Conservation (phyloP, 2,113 vertebrate species). For the Carettochelys insculpta region DNA sequence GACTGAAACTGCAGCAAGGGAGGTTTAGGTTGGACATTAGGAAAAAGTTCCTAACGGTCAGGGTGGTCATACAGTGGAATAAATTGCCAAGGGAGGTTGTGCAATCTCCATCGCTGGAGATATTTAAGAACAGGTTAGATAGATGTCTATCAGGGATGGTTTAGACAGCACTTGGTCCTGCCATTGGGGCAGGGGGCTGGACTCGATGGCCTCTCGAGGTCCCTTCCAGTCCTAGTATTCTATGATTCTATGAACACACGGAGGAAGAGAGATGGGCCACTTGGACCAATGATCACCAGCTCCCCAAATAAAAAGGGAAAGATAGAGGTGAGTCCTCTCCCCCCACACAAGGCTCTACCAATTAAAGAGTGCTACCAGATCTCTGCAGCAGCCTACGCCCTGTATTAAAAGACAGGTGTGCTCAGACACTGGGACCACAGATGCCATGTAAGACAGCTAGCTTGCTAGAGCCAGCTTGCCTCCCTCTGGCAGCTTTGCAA, state of each 20-base stretch:
- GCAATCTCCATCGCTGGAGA: too few relatives aligned
- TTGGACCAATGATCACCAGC: background rate
- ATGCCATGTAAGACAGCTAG: background rate
- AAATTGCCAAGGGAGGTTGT: too few relatives aligned
- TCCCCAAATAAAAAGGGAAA: background rate
- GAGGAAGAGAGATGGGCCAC: background rate
- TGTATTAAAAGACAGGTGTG: background rate
- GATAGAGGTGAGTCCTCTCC: background rate
- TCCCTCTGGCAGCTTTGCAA: conserved; percentile 61
- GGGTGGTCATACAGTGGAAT: too few relatives aligned
- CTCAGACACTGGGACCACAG: background rate
- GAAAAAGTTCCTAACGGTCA: too few relatives aligned
- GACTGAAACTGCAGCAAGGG: too few relatives aligned
- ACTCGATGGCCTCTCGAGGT: too few relatives aligned
- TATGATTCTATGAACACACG: background rate
- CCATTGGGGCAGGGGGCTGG: too few relatives aligned
- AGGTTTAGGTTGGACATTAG: too few relatives aligned
- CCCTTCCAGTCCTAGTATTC: too few relatives aligned
- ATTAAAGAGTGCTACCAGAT: background rate
- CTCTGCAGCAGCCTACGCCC: background rate
- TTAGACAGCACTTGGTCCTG: too few relatives aligned
- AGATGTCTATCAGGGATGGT: too few relatives aligned
- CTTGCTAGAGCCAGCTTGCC: conserved; percentile 64
- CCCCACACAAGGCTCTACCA: background rate
- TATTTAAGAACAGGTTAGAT: too few relatives aligned